These are phyloP conservation scores for Tympanuchus pallidicinctus DNA, from an alignment of 2,113 vertebrate genomes.

Conservation along the genomic window DNA sequence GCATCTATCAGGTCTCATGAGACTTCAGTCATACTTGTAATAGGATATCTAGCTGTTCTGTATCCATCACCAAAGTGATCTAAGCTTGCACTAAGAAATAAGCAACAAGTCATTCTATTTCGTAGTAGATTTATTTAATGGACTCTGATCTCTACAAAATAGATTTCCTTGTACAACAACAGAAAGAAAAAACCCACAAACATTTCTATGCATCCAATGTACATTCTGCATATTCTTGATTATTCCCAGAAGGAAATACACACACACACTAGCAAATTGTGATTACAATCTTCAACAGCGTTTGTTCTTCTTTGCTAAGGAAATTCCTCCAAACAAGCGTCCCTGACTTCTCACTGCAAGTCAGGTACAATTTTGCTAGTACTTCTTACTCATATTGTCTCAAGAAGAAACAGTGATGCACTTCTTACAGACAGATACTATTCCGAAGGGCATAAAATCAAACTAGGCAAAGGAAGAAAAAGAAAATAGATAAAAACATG, in stretches of 20 bases:
- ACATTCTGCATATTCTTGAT: not conserved
- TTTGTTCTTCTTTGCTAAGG: not conserved
- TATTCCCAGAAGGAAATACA: not conserved
- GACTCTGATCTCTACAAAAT: not conserved
- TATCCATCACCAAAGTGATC: conserved; percentile 13
- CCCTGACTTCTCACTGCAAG: not conserved
- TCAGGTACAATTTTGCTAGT: not conserved
- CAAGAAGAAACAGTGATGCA: not conserved
- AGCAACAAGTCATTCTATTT: not conserved
- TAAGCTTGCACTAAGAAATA: conserved; percentile 22
- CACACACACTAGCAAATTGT: not conserved
- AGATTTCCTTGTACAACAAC: not conserved
- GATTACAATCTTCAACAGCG: not conserved
- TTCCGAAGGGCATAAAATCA: conserved; percentile 30
- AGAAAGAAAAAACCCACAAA: not conserved
- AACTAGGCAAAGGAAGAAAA: conserved; percentile 3
- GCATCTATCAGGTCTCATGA: conserved; percentile 1
- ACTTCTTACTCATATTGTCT: not conserved
- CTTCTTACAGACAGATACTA: not conserved
- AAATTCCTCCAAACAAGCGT: not conserved
- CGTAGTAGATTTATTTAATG: not conserved
- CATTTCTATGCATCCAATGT: not conserved
- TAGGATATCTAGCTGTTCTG: not conserved
- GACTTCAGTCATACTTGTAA: conserved; percentile 1
- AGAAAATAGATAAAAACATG: not conserved